Evolutionary conservation across 2,113 vertebrate species (phyloP).

Genomic region (Lamprologus speciosus): DNA sequence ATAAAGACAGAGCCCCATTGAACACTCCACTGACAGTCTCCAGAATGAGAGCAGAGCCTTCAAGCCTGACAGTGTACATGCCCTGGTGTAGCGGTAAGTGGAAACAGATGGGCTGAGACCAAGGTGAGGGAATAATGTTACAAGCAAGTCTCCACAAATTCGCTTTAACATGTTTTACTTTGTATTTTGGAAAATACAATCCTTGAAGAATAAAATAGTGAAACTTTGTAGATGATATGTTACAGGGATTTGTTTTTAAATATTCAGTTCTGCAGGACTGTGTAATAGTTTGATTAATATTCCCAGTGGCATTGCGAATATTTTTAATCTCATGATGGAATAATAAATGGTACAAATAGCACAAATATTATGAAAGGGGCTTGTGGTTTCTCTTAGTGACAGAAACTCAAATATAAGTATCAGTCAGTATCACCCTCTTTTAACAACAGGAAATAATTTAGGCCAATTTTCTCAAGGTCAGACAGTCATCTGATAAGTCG

Average conservation of each 20-base stretch:
- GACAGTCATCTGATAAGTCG: conserved; percentile 80
- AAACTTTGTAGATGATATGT: neutral
- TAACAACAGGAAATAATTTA: conserved; percentile 84
- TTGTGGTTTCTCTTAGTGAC: neutral
- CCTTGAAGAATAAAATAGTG: neutral
- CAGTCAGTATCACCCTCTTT: conserved; percentile 66
- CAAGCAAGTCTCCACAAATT: conserved; percentile 34
- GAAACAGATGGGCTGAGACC: conserved; percentile 68
- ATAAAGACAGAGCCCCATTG: conserved; percentile 67
- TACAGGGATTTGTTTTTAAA: neutral
- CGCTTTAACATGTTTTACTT: neutral
- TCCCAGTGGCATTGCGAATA: neutral
- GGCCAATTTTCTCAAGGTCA: conserved; percentile 82
- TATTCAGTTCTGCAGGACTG: neutral
- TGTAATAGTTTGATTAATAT: neutral
- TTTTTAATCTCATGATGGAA: neutral
- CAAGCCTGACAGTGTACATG: conserved; percentile 69
- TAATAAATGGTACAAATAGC: neutral
- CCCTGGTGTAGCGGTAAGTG: conserved; percentile 60
- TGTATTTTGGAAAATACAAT: neutral
- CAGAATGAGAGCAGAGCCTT: conserved; percentile 58
- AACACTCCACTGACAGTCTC: conserved; percentile 57
- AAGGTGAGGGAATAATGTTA: conserved; percentile 58
- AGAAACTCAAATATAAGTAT: conserved; percentile 51
- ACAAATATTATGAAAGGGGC: neutral